phyloP scores from a whole-genome alignment of 2,797 vertebrate genomes.

The Garrulus glandarius region DNA sequence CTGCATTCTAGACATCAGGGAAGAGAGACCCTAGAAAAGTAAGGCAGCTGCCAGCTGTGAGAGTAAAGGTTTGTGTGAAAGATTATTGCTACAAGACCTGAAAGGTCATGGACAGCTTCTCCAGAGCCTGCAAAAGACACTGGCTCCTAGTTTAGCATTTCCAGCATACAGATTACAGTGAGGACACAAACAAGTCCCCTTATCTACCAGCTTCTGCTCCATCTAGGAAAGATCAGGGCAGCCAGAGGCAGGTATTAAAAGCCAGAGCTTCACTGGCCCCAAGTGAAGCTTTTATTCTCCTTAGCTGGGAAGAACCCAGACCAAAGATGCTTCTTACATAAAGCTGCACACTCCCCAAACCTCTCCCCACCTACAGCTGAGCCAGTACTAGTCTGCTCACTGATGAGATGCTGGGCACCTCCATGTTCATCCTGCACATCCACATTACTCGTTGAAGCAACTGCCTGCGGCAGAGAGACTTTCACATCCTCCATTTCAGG shows the following conservation, averaged over 20 bases:
- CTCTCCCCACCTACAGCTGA: neutral
- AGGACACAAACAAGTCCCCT: neutral
- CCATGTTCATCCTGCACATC: neutral
- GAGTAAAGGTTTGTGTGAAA: neutral
- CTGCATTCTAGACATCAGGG: neutral
- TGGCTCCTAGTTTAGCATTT: neutral
- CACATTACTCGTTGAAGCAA: neutral
- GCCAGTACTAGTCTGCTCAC: neutral
- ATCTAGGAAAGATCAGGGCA: neutral
- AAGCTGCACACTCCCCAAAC: neutral
- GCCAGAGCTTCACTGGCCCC: neutral
- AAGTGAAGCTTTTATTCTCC: neutral
- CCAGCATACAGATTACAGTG: neutral
- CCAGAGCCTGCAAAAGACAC: neutral
- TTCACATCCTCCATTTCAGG: neutral
- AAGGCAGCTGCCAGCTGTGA: neutral
- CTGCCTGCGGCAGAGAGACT: neutral
- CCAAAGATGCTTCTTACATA: neutral
- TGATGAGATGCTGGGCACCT: neutral
- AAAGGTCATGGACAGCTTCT: neutral
- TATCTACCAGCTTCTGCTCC: neutral
- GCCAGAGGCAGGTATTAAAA: neutral
- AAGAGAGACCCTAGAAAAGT: neutral
- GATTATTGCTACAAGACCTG: neutral
- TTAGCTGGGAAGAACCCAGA: neutral